Evolutionary conservation across 2,888 invertebrate genomes (phyloP), one percentile per base, ranked within the genome.

Genomic region (Phasia obesa): DNA sequence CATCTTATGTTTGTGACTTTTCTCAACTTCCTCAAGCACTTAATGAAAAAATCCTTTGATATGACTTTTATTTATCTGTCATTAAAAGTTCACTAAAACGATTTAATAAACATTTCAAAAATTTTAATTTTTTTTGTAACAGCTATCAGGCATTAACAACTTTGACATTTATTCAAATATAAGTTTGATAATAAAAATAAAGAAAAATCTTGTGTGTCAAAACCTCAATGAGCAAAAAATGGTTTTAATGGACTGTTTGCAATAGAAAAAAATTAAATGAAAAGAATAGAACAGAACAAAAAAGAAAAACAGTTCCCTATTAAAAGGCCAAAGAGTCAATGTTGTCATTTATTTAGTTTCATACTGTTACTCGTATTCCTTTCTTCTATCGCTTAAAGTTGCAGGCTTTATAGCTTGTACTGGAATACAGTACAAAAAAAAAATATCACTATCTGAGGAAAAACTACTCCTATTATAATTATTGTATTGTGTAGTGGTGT

Each of bases 321-420:
- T 67, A 55, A 67, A 73, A 73, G 59, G 79, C 53, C 67, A 79
- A 79, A 79, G 73, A 79, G 79, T 74, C 79, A 79, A 79, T 71
- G 79, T 73, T 73, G 65, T 73, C 59, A 67, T 73, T 67, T 47
- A 67, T 79, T 60, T 44, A 73, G 71, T 79, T 79, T 57, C 38
- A 70, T 62, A 27, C 9, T 31, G 6, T 2, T 38, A 15, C 13
- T n/a, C n/a, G 0, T 21, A 21, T 59, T 60, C 42, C 51, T 47
- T 69, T 31, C 76, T 62, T 4, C 35, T 35, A 13, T 15, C n/a
- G 6, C 15, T 62, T 27, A 42, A n/a, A 75, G 17, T 21, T 35
- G 65, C 38, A 17, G 25, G 23, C 35, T 47, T 42, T 11, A 11
- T n/a, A n/a, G n/a, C 1, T 21, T 13, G 21, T 5, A 23, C 11